These are phyloP conservation scores for Hipparchia semele DNA, from an alignment of 2,888 invertebrate species.

Conservation along the genomic window DNA sequence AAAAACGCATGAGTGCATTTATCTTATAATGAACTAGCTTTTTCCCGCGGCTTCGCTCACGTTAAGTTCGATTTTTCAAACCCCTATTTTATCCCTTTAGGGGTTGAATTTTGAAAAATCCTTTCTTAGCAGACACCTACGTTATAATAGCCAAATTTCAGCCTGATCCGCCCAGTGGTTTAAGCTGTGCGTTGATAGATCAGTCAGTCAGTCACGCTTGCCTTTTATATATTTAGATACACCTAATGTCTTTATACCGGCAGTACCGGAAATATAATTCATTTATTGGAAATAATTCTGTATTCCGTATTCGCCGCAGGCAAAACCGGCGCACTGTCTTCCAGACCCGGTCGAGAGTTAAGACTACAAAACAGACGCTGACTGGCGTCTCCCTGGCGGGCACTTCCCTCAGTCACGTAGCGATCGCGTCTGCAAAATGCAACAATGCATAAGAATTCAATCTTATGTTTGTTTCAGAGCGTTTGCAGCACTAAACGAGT, in stretches of 20 bases:
- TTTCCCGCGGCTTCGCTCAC: no score
- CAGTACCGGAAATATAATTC: constrained; percentile 29
- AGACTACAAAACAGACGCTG: constrained; percentile 73
- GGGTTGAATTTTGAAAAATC: no score
- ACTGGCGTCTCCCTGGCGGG: constrained; percentile 74
- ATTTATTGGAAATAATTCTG: constrained; percentile 42
- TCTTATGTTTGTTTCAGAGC: constrained; percentile 60
- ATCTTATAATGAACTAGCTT: no score
- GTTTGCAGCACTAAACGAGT: constrained; percentile 38
- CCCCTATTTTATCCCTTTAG: no score
- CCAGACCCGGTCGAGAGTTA: constrained; percentile 56
- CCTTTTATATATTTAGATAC: no score
- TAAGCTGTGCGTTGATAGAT: no score
- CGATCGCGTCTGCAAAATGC: constrained; percentile 76
- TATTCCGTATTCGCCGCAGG: constrained; percentile 39
- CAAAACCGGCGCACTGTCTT: constrained; percentile 39
- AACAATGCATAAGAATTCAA: constrained; percentile 80
- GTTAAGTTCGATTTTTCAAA: no score
- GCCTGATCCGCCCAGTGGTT: no score
- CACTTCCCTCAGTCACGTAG: constrained; percentile 69
- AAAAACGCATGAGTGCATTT: no score
- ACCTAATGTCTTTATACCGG: not conserved
- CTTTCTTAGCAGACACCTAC: no score
- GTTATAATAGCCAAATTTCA: no score
- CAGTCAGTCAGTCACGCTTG: no score